These are phyloP conservation scores for Lophotis ruficrista DNA, from an alignment of 2,113 vertebrate genomes.

Conservation along the genomic window DNA sequence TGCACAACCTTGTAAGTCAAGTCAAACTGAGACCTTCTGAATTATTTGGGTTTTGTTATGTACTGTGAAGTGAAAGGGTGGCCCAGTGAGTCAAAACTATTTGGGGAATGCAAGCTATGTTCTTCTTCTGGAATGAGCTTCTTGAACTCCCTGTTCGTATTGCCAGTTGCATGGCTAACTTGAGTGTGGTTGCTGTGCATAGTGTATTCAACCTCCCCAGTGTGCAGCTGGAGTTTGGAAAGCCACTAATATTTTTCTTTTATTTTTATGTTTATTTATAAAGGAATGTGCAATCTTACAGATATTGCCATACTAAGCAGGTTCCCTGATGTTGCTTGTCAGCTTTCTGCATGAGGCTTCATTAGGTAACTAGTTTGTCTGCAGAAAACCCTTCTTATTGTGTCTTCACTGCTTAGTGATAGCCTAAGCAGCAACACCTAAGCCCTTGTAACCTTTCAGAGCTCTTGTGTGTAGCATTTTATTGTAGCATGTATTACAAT, in stretches of 20 bases:
- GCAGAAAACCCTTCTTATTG: neutral
- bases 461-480: neutral
- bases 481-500: neutral
- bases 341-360: neutral
- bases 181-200: fast-evolving
- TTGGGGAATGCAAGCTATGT: neutral
- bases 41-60: neutral
- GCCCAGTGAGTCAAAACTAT: neutral
- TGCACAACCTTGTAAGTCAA: neutral
- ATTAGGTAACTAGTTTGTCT: neutral
- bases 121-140: neutral
- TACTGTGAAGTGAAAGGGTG: neutral
- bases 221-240: neutral
- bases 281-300: neutral
- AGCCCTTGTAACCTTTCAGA: neutral
- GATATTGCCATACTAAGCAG: fast-evolving
- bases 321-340: neutral
- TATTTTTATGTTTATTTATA: neutral
- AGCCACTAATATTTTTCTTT: neutral
- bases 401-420: neutral
- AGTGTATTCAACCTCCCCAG: neutral
- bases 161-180: neutral
- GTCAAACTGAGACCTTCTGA: neutral
- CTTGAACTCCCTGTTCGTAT: neutral
- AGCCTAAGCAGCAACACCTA: neutral